phyloP scores from a whole-genome alignment of 2,888 invertebrate genomes.

The Drosophila nigritarsus region DNA sequence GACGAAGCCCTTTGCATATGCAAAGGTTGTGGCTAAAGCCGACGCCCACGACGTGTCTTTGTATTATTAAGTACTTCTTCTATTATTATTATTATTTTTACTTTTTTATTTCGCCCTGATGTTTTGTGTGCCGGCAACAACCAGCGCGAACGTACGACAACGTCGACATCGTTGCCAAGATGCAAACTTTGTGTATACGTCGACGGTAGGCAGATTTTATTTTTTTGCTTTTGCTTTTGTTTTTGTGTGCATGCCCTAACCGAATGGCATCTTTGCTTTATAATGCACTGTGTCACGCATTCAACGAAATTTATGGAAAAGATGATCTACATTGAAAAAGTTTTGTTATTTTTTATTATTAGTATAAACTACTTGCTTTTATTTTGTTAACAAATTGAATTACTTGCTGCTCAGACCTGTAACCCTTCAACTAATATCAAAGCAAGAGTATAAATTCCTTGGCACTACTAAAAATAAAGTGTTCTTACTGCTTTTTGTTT shows the following conservation, averaged over 20 bases:
- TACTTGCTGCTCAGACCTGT: background rate
- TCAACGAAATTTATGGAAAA: background rate
- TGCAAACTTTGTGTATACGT: constrained; percentile 60
- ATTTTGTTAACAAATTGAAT: background rate
- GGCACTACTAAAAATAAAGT: background rate
- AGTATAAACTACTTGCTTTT: background rate
- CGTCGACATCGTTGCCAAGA: constrained; percentile 48
- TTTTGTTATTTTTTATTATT: background rate
- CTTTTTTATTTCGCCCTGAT: constrained; percentile 17
- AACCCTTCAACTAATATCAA: constrained; percentile 1
- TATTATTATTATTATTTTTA: constrained; percentile 45
- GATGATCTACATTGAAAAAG: background rate
- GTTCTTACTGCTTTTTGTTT: constrained; percentile 4
- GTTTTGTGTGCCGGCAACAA: constrained; percentile 23
- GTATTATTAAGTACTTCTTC: constrained; percentile 76
- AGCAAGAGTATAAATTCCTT: constrained; percentile 21
- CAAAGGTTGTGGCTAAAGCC: constrained; percentile 47
- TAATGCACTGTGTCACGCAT: background rate
- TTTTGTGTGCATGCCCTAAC: constrained; percentile 3
- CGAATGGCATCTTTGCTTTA: background rate
- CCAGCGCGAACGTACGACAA: background rate
- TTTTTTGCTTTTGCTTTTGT: constrained; percentile 1
- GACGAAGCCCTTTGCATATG: constrained; percentile 52
- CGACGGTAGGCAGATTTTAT: constrained; percentile 35
- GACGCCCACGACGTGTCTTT: constrained; percentile 70